These are phyloP conservation scores for Dipodomys merriami DNA, from an alignment of 2,113 vertebrate genomes.

Conservation along the genomic window DNA sequence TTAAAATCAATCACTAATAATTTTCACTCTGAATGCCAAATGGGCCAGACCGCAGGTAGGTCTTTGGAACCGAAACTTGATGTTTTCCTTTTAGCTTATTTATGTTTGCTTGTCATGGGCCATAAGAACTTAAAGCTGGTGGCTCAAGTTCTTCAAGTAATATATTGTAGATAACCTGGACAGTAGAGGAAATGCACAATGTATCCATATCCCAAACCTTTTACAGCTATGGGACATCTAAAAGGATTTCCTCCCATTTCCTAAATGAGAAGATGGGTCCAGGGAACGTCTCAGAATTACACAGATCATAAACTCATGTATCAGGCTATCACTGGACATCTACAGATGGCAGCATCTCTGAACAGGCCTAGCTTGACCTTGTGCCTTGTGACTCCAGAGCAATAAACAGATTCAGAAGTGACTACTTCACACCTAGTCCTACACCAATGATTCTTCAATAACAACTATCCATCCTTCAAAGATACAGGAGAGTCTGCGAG, in stretches of 20 bases:
- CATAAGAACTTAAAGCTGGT: background rate
- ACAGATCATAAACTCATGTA: background rate
- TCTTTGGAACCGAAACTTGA: background rate
- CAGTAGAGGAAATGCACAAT: background rate
- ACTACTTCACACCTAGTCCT: background rate
- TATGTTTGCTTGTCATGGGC: conserved; percentile 19
- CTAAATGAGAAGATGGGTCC: background rate
- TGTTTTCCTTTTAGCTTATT: conserved; percentile 22
- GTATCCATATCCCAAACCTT: background rate
- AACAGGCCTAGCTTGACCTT: background rate
- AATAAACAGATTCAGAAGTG: background rate
- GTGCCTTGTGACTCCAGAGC: background rate
- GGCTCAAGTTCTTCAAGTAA: conserved; percentile 22
- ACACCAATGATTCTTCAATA: background rate
- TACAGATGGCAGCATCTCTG: background rate
- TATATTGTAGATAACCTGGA: background rate
- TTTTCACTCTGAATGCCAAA: background rate
- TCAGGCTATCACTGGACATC: background rate
- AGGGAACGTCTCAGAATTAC: background rate
- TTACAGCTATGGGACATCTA: background rate
- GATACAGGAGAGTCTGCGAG: background rate
- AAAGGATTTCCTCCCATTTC: background rate
- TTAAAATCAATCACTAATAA: background rate
- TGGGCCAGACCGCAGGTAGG: background rate
- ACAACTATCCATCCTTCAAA: background rate